Evolutionary conservation across 1,140 invertebrate genomes (phyloP), one percentile per base, ranked within the genome.

Genomic region (Drosophila nebulosa): DNA sequence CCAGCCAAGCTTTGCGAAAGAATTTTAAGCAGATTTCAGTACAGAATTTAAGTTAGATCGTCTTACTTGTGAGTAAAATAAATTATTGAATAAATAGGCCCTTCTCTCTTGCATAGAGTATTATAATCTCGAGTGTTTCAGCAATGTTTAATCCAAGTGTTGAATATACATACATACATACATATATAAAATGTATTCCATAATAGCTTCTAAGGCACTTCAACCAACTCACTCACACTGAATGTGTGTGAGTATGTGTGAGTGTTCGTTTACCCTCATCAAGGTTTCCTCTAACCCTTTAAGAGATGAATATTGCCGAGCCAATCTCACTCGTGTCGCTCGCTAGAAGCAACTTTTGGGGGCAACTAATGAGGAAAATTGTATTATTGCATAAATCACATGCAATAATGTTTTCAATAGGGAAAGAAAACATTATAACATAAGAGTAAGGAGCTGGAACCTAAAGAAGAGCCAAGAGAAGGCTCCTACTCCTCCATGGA

Each of bases 361-460:
- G 80, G 77, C 74, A 84, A 85, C 81, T 85, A 85, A 85, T 85
- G 81, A 85, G 80, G 69, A 85, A 66, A 86, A 86, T 74, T 80
- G 74, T 67, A 64, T 74, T 64, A 78, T 86, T 80, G 80, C 80
- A 85, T 85, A 85, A 85, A 85, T 85, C 81, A 85, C 77, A 80
- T 74, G 81, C 80, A 86, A 86, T 85, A 55, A 86, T 86, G 80
- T 78, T 85, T 86, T 85, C 80, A 85, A 85, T 85, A 86, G 39
- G 39, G 16, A n/a, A n/a, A 46, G 39, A 46, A 16, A 46, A 46
- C 16, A 46, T 46, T 16, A 21, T 16, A 6, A 46, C n/a, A n/a
- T 21, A 12, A 39, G 36, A 1, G 3, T 42, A n/a, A 21, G 21
- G 21, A 36, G n/a, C 1, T 14, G 32, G 16, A 46, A 46, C 16